Evolutionary conservation across 2,113 vertebrate genomes (phyloP).

Genomic region (Muscicapa adusta): DNA sequence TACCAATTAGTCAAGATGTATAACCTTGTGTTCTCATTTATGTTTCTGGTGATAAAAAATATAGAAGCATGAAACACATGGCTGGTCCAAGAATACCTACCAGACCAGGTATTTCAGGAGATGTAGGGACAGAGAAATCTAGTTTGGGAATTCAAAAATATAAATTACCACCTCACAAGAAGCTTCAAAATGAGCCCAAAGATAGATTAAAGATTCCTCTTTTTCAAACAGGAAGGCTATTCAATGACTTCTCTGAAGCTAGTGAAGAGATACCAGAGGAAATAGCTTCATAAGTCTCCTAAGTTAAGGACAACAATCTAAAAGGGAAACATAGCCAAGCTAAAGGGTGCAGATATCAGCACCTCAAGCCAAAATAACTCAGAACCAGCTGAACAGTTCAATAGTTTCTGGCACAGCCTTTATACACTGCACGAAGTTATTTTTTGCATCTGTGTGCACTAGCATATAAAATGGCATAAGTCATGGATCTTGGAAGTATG

Average conservation of each 20-base stretch:
- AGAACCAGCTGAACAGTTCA: neutral
- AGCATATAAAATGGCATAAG: neutral
- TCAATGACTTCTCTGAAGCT: neutral
- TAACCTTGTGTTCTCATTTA: neutral
- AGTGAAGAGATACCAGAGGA: neutral
- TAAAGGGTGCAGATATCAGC: neutral
- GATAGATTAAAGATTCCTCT: neutral
- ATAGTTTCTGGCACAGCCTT: neutral
- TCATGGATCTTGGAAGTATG: neutral
- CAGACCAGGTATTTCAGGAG: neutral
- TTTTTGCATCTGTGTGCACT: neutral
- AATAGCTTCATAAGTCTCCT: neutral
- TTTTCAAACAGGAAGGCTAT: neutral
- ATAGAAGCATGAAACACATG: rapidly evolving
- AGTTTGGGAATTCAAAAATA: neutral
- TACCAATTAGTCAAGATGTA: neutral
- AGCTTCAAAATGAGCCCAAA: neutral
- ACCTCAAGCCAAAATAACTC: neutral
- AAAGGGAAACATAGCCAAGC: neutral
- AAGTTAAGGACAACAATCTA: neutral
- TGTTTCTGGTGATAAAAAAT: neutral
- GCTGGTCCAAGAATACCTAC: neutral
- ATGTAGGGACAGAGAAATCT: neutral
- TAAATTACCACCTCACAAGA: neutral
- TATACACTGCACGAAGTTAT: neutral